These are phyloP conservation scores for Hippocampus comes DNA, from an alignment of 2,113 vertebrate species.

Conservation along the genomic window DNA sequence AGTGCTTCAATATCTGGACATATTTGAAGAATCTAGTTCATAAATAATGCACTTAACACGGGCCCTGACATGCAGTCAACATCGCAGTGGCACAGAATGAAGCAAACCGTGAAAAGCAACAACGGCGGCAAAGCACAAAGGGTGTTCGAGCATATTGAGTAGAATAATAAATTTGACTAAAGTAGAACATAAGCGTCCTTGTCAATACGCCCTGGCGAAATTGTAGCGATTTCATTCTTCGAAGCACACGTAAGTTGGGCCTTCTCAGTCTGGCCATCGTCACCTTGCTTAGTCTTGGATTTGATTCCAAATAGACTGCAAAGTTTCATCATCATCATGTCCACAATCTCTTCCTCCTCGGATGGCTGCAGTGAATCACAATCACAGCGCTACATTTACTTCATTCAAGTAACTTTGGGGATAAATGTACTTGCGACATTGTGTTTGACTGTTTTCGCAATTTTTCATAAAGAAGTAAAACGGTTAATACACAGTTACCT, in stretches of 20 bases:
- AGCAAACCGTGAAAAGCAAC: constrained; percentile 10
- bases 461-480: too few relatives aligned
- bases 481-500: constrained; percentile 65
- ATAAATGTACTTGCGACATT: too few relatives aligned
- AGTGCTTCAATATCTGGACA: neutral
- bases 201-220: constrained; percentile 28
- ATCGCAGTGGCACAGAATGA: neutral
- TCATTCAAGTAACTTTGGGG: too few relatives aligned
- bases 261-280: constrained; percentile 15
- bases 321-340: constrained; percentile 86
- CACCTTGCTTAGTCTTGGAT: constrained; percentile 67
- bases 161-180: neutral
- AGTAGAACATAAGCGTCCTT: constrained; percentile 15
- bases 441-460: too few relatives aligned
- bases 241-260: constrained; percentile 18
- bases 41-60: constrained; percentile 13
- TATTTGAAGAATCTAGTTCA: constrained; percentile 14
- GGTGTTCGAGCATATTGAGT: neutral
- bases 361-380: constrained; percentile 75
- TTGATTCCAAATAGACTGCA: constrained; percentile 83
- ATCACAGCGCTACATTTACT: neutral
- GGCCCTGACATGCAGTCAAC: constrained; percentile 4
- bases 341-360: constrained; percentile 89
- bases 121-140: constrained; percentile 10
- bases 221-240: constrained; percentile 19